Conservation (phyloP, 2,797 vertebrate genomes). For the Notamacropus eugenii region DNA sequence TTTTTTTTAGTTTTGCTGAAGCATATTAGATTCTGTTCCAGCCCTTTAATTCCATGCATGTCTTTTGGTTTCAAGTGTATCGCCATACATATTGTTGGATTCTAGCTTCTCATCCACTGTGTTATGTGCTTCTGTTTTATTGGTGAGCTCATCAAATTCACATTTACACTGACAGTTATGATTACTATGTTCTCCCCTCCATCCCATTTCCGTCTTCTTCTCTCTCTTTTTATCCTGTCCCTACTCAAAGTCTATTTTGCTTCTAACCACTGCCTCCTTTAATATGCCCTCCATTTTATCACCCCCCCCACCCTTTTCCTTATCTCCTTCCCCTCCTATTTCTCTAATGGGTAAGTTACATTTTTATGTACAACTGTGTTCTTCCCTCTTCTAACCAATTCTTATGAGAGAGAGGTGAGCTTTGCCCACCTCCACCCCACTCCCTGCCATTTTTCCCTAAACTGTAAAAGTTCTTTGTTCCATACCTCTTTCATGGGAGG, state of each 20-base stretch:
- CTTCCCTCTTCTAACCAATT: background rate
- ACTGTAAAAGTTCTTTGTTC: background rate
- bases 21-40: background rate
- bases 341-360: background rate
- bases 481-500: background rate
- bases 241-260: background rate
- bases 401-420: background rate
- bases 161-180: background rate
- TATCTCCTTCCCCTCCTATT: background rate
- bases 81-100: background rate
- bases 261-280: background rate
- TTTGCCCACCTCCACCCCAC: background rate
- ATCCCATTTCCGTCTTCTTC: background rate
- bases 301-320: background rate
- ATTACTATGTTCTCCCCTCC: background rate
- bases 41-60: background rate
- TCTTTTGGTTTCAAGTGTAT: background rate
- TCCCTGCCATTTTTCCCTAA: background rate
- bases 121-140: background rate
- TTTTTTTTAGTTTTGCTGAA: background rate
- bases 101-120: background rate
- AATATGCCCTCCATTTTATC: background rate
- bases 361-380: background rate
- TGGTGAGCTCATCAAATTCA: background rate
- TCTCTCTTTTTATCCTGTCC: background rate